Evolutionary conservation across 1,140 invertebrate genomes (phyloP).

Genomic region (Brachionus sp.): DNA sequence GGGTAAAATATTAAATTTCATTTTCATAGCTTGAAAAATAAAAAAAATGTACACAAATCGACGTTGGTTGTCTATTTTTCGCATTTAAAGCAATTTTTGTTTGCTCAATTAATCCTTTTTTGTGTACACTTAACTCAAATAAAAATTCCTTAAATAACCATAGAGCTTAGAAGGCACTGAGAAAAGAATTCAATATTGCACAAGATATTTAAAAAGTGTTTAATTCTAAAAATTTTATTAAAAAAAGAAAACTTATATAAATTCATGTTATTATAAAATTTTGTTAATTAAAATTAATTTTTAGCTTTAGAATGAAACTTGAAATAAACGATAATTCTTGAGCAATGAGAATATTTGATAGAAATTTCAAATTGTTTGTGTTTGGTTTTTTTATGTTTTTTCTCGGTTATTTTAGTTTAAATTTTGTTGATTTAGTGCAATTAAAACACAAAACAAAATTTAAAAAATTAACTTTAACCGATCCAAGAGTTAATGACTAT

Average conservation of each 20-base stretch:
- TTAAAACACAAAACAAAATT: neutral
- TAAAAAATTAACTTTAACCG: neutral
- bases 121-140: neutral
- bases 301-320: neutral
- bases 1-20: neutral
- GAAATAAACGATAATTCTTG: neutral
- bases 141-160: neutral
- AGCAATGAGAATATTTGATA: conserved; percentile 18
- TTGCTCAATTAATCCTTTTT: neutral
- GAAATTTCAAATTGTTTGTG: neutral
- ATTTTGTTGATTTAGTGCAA: conserved; percentile 11
- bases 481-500: neutral
- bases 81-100: neutral
- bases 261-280: too few species aligned
- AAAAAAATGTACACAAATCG: neutral
- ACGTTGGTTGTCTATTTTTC: neutral
- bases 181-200: neutral
- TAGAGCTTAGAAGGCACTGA: neutral
- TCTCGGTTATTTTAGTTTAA: conserved; percentile 21
- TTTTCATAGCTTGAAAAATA: neutral
- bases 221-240: neutral
- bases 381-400: conserved; percentile 38
- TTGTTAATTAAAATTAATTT: neutral
- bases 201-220: neutral
- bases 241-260: neutral